Base-by-base conservation (phyloP, 2,113 vertebrate genomes). In the Archocentrus centrarchus region DNA sequence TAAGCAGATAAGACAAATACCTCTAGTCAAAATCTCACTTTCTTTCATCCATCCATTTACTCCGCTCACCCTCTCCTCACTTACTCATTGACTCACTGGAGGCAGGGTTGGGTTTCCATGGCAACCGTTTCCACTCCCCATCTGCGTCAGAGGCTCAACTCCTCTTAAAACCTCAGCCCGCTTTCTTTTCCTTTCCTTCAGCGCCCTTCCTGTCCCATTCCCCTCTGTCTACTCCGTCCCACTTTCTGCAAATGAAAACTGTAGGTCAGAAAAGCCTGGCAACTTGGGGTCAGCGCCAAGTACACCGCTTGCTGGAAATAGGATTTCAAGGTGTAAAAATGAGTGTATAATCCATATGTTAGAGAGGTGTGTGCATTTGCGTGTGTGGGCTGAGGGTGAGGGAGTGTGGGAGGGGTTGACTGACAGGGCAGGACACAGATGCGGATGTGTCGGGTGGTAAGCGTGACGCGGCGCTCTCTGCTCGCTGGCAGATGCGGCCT, bases 101-200 rank as follows among this genome's bases (percentile, higher is more conserved):
- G 90, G 87, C 80, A 87, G 82, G 91, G 88, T 32, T 78, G 90
- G 78, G 94, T 95, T 95, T 92, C 95, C 93, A 95, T 95, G 91
- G 94, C 90, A 94, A 96, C 95, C 64, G 6, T 89, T 89, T 93
- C 92, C 88, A 87, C 88, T 94, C 89, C 92, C 86, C 59, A 55
- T 80, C 91, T 92, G 89, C 90, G 82, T 93, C 90, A 94, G 88
- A 89, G 88, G 73, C 89, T 90, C 73, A 22, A 83, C 80, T 88
- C 85, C 64, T 90, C 90, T 93, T 83, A 90, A 94, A 92, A 60
- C 89, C 91, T 90, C 90, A 35, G 57, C 78, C 78, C 83, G 11
- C 80, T 87, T 86, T 73, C 61, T 83, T 60, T 50, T 30, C 3
- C 61, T 53, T 58, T 39, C 58, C 75, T n/a, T 24, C 58, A 32